A percentile compares a stretch with the other conserved stretches of the same genome.
Conservation (phyloP, 2,797 vertebrate genomes). For the Etheostoma perlongum region DNA sequence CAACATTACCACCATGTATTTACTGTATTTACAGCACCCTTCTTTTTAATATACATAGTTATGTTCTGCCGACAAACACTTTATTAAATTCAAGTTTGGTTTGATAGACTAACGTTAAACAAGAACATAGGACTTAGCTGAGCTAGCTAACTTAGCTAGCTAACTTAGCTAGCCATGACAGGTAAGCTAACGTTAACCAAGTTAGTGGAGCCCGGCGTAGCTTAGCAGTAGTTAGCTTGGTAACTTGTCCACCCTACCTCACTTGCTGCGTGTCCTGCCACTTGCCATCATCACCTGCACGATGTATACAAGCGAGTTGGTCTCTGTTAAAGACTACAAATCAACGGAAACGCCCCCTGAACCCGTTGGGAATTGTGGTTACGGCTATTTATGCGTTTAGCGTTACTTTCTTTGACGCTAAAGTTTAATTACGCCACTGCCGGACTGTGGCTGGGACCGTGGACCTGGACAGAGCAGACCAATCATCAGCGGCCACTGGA, state of each 20-base stretch:
- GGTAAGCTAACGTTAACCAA: not conserved
- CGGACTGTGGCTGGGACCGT: not conserved
- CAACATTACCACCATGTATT: not conserved
- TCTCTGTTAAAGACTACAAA: not conserved
- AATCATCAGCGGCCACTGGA: not conserved
- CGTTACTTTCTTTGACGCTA: not conserved
- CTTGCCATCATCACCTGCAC: not conserved
- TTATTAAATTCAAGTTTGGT: not conserved
- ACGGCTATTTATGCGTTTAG: too few relatives aligned
- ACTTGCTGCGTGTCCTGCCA: not conserved
- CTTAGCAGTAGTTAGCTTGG: constrained; percentile 14
- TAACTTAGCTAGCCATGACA: not conserved
- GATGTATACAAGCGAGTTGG: too few relatives aligned
- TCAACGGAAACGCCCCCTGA: not conserved
- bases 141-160: constrained; percentile 1
- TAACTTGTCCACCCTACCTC: constrained; percentile 30
- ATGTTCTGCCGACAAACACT: not conserved
- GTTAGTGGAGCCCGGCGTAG: not conserved
- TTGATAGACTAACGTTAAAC: not conserved
- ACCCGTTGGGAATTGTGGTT: fast-evolving
- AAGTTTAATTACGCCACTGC: fast-evolving
- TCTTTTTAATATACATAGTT: not conserved
- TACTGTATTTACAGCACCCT: too few relatives aligned
- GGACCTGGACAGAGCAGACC: not conserved
- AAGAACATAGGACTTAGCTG: not conserved